Evolutionary conservation across 2,797 vertebrate genomes (phyloP).

Genomic region (Dicrostonyx torquatus): DNA sequence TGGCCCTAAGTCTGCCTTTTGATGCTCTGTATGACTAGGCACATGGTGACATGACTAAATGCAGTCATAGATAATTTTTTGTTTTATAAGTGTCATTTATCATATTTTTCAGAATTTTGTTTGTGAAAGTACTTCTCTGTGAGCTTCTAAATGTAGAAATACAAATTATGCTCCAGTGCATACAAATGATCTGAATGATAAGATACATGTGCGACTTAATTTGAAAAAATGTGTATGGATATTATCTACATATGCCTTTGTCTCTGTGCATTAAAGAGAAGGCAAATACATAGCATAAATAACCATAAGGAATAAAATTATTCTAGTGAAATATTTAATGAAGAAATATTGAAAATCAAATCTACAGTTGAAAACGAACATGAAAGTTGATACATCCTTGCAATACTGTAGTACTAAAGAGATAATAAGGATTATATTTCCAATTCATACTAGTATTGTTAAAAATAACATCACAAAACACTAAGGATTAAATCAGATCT

Average conservation of each 20-base stretch:
- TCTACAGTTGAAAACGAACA: not conserved
- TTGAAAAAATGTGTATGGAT: not conserved
- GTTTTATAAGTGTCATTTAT: not conserved
- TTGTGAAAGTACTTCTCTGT: not conserved
- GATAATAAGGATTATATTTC: not conserved
- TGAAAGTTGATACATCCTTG: not conserved
- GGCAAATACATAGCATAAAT: not conserved
- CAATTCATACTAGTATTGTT: not conserved
- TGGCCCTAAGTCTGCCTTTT: not conserved
- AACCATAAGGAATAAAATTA: not conserved
- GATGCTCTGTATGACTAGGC: fast-evolving
- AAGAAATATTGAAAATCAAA: not conserved
- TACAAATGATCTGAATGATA: not conserved
- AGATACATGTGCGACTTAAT: not conserved
- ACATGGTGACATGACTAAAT: not conserved
- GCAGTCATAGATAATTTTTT: not conserved
- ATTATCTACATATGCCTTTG: not conserved
- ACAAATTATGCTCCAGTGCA: not conserved
- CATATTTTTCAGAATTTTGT: not conserved
- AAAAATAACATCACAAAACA: not conserved
- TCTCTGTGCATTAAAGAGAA: not conserved
- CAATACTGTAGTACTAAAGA: not conserved
- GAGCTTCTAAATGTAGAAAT: not conserved
- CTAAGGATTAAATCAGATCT: not conserved
- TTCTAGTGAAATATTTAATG: not conserved